A percentile compares a stretch with the other conserved stretches of the same genome.
These are phyloP conservation scores for Drosophila pseudotakahashii DNA, from an alignment of 2,888 invertebrate species.

Conservation along the genomic window DNA sequence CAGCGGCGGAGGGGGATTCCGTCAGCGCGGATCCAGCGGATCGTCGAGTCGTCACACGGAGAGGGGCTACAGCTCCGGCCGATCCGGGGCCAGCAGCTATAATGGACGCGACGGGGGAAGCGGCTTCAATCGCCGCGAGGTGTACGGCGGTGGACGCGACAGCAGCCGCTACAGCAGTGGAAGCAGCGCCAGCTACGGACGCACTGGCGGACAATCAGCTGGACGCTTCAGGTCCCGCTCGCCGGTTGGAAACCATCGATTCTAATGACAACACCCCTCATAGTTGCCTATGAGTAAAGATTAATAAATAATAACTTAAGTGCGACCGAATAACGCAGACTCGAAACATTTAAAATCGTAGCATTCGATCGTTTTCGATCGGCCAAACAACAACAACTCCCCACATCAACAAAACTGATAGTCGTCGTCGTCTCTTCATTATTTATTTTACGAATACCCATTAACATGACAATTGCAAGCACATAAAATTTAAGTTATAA, in stretches of 20 bases:
- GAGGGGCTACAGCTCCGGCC: conserved; percentile 83
- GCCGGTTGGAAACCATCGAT: conserved; percentile 80
- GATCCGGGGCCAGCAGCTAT: conserved; percentile 64
- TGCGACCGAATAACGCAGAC: conserved; percentile 33
- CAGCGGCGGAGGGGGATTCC: conserved; percentile 84
- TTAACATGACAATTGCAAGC: conserved; percentile 44
- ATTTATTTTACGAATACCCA: conserved; percentile 40
- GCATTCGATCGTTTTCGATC: conserved; percentile 43
- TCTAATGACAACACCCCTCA: conserved; percentile 55
- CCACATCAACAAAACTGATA: conserved; percentile 30
- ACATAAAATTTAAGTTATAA: conserved; percentile 45
- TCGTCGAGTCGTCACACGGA: conserved; percentile 71
- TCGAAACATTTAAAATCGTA: conserved; percentile 40
- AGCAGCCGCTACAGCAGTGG: conserved; percentile 81
- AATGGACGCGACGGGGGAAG: conserved; percentile 79
- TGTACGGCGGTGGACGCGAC: conserved; percentile 76
- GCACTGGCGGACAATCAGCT: conserved; percentile 83
- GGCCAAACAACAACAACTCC: conserved; percentile 2
- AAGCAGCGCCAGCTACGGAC: conserved; percentile 85
- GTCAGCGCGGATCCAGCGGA: conserved; percentile 84
- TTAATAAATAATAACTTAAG: conserved; percentile 42
- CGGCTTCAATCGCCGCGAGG: conserved; percentile 78
- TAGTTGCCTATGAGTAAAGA: conserved; percentile 38
- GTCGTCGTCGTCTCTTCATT: conserved; percentile 43
- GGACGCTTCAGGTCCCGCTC: conserved; percentile 83